These are phyloP conservation scores for Pionites leucogaster DNA, from an alignment of 2,113 vertebrate species.

Conservation along the genomic window DNA sequence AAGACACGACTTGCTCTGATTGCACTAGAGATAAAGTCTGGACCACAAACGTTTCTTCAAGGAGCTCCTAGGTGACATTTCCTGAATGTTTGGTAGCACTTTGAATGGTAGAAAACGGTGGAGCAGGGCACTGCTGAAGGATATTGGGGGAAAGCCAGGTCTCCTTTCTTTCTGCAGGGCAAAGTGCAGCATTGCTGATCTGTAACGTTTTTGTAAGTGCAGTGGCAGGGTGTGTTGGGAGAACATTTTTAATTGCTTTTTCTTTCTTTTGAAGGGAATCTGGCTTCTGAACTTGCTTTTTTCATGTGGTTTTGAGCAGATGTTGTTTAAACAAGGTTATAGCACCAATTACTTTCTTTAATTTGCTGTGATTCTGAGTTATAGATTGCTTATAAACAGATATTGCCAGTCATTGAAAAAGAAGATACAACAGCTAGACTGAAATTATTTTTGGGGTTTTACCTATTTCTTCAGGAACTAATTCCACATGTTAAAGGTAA, in stretches of 20 bases:
- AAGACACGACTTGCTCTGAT: neutral
- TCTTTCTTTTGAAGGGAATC: neutral
- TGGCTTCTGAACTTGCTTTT: neutral
- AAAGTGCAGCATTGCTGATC: neutral
- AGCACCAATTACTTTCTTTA: neutral
- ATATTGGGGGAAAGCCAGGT: neutral
- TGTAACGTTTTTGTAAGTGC: neutral
- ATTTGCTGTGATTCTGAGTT: neutral
- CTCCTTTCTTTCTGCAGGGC: neutral
- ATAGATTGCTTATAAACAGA: neutral
- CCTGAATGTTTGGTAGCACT: neutral
- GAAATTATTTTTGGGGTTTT: neutral
- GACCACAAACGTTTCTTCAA: neutral
- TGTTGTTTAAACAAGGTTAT: neutral
- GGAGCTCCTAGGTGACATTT: neutral
- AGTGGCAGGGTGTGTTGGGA: neutral
- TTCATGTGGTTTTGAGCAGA: neutral
- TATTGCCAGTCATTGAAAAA: neutral
- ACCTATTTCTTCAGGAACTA: neutral
- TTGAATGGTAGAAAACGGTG: neutral
- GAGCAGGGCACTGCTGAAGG: neutral
- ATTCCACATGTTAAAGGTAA: neutral
- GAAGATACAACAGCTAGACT: neutral
- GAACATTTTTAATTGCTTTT: accelerated
- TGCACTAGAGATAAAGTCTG: neutral